Evolutionary conservation across 1,140 invertebrate genomes (phyloP), one percentile per base, ranked within the genome.

Genomic region (Brachionus sp.): DNA sequence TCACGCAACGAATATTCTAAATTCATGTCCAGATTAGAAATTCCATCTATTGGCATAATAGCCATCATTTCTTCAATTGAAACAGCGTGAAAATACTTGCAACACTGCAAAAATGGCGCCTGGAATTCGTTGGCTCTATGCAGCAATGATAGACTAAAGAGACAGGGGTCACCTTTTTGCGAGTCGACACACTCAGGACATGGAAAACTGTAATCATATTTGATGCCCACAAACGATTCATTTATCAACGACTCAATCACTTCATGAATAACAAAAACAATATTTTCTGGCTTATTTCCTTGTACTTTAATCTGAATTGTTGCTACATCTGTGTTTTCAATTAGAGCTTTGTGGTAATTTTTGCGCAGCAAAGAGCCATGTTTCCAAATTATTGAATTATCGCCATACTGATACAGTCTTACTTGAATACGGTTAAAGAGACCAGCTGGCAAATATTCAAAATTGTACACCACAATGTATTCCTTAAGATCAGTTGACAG

Each of bases 361-460:
- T 89, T 88, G 19, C 85, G 86, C 44, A 89, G 83, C 12, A 87
- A 82, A 12, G 87, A 88, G 6, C 88, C 88, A 77, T 86, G 86
- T 83, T 88, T 88, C 88, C 88, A 89, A 16, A 88, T 86, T 9
- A 86, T 84, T 44, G 87, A 86, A n/a, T 86, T 86, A 84, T 88
- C 87, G 12, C 86, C 86, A 53, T 88, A 86, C 73, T 88, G 86
- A 84, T 86, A 88, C 64, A 88, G 68, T 57, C 88, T 84, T 23
- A 88, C 88, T 87, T 89, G 88, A 29, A 86, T 86, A 85, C 88
- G 86, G 84, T 89, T 89, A 84, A 89, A 89, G 13, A 89, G 84
- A 12, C 88, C 88, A 83, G 86, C 86, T 33, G 88, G 88, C 86
- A 25, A 86, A 84, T 84, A 88, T 87, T 62, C 84, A 78, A 33